phyloP scores from a whole-genome alignment of 2,888 invertebrate species.

The Drosophila parthenogenetica region DNA sequence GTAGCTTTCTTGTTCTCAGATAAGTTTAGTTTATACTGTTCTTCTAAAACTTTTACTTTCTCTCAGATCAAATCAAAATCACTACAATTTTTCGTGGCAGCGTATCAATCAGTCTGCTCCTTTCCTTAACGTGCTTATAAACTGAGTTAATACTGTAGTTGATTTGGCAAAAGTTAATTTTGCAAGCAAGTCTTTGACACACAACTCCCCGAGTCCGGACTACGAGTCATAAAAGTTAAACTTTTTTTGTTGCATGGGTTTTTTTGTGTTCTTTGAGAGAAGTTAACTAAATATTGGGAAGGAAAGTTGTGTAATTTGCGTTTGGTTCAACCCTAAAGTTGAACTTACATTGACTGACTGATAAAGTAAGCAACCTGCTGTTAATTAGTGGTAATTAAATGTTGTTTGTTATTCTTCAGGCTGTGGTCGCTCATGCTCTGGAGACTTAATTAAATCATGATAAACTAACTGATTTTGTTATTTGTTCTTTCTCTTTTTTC shows the following conservation, averaged over 20 bases:
- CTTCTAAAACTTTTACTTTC: no score
- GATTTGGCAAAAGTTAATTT: conserved; percentile 47
- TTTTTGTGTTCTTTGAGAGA: neutral
- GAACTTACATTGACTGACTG: neutral
- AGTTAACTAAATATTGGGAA: conserved; percentile 14
- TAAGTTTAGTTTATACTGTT: no score
- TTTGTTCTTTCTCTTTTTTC: conserved; percentile 2
- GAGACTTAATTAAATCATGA: conserved; percentile 19
- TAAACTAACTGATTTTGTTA: conserved; percentile 23
- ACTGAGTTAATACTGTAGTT: conserved; percentile 13
- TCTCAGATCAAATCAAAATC: no score
- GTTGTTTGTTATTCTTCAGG: conserved; percentile 7
- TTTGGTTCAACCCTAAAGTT: conserved; percentile 19
- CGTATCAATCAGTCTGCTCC: neutral
- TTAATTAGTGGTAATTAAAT: conserved; percentile 37
- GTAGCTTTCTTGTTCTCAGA: no score
- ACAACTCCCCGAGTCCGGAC: conserved; percentile 5
- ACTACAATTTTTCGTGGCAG: neutral
- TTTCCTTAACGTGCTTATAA: neutral
- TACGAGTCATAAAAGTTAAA: conserved; percentile 21
- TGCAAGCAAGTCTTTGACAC: conserved; percentile 40
- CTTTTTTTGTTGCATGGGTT: neutral
- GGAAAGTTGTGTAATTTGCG: conserved; percentile 33
- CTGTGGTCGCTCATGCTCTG: conserved; percentile 21
- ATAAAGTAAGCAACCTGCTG: conserved; percentile 4